Evolutionary conservation across 2,888 invertebrate genomes (phyloP).

Genomic region (Kryphioiulus occultus): DNA sequence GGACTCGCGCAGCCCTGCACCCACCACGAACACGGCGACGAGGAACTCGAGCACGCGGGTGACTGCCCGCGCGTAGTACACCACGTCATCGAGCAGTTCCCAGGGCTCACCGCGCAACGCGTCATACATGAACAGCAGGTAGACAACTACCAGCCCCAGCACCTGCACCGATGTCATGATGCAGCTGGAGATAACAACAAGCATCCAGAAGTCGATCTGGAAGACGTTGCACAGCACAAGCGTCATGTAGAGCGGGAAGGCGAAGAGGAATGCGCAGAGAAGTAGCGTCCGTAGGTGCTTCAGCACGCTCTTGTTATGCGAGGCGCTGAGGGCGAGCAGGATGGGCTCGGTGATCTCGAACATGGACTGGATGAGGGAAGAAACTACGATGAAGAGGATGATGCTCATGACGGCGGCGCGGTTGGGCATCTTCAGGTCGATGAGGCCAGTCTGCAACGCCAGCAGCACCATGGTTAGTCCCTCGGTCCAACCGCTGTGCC

Average conservation of each 20-base stretch:
- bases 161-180: constrained; percentile 65
- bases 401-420: constrained; percentile 66
- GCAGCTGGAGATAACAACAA: constrained; percentile 67
- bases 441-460: constrained; percentile 66
- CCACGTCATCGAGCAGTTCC: constrained; percentile 66
- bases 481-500: constrained; percentile 66
- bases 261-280: constrained; percentile 62
- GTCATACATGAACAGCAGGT: constrained; percentile 65
- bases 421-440: constrained; percentile 65
- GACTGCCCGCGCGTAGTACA: constrained; percentile 64
- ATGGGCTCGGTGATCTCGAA: constrained; percentile 67
- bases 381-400: constrained; percentile 67
- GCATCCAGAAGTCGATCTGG: constrained; percentile 65
- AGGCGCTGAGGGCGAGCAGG: constrained; percentile 65
- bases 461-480: constrained; percentile 67
- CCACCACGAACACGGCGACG: constrained; percentile 66
- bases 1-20: constrained; percentile 65
- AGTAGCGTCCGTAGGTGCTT: constrained; percentile 63
- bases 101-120: constrained; percentile 62
- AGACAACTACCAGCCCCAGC: constrained; percentile 65
- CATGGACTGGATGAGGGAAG: constrained; percentile 67
- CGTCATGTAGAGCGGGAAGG: constrained; percentile 64
- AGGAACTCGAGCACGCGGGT: constrained; percentile 66
- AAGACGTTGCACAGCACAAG: constrained; percentile 63
- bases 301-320: constrained; percentile 60